Evolutionary conservation across 2,797 vertebrate genomes (phyloP), one percentile per base, ranked within the genome.

Genomic region (Anabacerthia variegaticeps): DNA sequence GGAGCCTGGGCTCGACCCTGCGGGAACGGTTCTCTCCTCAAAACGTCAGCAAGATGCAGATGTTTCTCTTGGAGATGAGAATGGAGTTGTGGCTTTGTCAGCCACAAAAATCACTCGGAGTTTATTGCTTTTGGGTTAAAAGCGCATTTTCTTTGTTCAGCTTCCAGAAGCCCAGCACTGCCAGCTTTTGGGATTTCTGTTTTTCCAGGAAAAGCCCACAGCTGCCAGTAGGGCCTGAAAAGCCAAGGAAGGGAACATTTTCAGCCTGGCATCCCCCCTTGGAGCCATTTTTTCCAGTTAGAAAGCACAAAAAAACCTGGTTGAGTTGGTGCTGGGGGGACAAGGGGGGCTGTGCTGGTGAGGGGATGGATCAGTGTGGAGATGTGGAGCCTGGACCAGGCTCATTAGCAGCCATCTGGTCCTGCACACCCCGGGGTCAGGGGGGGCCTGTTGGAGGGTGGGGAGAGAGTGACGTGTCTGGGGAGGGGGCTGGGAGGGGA

Each of bases 91-190:
- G 85, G 94, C 93, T 91, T 93, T 43, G 37, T 65, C 89, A 73
- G 93, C 94, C 89, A 7, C 92, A 36, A 37, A 54, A 85, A 9
- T 17, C 6, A 2, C 23, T 6, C 72, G 15, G 49, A 32, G 54
- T 92, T 91, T 93, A 19, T 95, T 94, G 94, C 85, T 92, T 76
- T 96, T 89, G 96, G 94, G 93, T 87, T 59, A 54, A 73, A 85
- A 89, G 71, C 51, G 8, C 54, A 19, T 91, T 95, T 72, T 39
- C 78, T 95, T 84, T 91, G 81, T 87, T 91, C 13, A 1, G 5
- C 48, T 62, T 87, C 95, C 93, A 93, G 81, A 13, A 79, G 61
- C 41, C 41, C 41, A 20, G 52, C 10, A 3, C 61, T 89, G 88
- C 93, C 93, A 94, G 88, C 78, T 95, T 92, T 89, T 36, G 93